These are phyloP conservation scores for Bradypodion ventrale DNA, from an alignment of 2,797 vertebrate species.

Conservation along the genomic window DNA sequence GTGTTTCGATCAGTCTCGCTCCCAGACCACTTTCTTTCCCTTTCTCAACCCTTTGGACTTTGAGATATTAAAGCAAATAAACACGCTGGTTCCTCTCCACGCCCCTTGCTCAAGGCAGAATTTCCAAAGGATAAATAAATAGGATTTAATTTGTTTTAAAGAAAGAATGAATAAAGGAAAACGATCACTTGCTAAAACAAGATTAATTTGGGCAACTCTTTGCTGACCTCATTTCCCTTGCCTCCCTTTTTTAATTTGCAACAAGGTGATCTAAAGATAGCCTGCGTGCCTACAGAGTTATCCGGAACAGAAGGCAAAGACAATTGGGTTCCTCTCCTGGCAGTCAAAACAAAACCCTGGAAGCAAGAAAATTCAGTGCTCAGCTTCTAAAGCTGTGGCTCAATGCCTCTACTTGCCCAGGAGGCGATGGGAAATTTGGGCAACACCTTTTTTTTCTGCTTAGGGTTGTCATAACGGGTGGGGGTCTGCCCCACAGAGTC, in stretches of 20 bases:
- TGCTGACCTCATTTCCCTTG: conserved; percentile 26
- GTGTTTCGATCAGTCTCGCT: conserved; percentile 36
- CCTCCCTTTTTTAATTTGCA: conserved; percentile 18
- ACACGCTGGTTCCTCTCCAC: not conserved
- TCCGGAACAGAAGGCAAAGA: conserved; percentile 33
- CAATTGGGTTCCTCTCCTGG: conserved; percentile 1
- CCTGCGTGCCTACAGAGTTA: conserved; percentile 39
- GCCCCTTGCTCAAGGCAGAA: not conserved
- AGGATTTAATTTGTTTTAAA: not conserved
- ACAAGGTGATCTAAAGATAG: conserved; percentile 29
- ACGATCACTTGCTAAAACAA: not conserved
- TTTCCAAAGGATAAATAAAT: conserved; percentile 12
- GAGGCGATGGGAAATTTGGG: not conserved
- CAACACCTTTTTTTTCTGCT: too few species aligned
- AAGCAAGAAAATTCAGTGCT: conserved; percentile 35
- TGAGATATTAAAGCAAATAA: conserved; percentile 24
- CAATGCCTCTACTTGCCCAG: not conserved
- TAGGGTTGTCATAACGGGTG: not conserved
- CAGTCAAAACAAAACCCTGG: conserved; percentile 36
- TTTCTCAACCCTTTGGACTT: conserved; percentile 42
- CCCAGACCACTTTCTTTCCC: too few species aligned
- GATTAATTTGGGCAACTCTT: conserved; percentile 25
- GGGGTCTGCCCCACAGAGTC: not conserved
- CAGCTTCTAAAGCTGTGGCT: not conserved
- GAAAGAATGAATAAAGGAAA: not conserved